Evolutionary conservation across 2,888 invertebrate species (phyloP).

Genomic region (Dermolepida albohirtum): DNA sequence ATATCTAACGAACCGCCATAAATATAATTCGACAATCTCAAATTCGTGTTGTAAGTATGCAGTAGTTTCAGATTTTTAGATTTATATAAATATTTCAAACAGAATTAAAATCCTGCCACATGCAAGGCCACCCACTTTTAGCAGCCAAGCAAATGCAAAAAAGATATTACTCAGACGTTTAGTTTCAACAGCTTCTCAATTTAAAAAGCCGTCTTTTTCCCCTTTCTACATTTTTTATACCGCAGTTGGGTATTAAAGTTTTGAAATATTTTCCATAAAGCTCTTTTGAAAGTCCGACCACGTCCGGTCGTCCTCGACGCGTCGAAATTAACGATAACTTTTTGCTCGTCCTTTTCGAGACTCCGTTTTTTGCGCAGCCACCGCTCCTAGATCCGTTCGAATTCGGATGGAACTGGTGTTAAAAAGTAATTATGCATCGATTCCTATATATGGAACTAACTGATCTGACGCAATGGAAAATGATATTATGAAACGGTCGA

Average conservation of each 20-base stretch:
- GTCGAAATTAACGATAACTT: slow-evolving; percentile 30
- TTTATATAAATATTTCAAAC: slow-evolving; percentile 7
- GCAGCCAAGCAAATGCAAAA: neutral
- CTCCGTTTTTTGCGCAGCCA: slow-evolving; percentile 9
- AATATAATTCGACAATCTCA: too few relatives aligned
- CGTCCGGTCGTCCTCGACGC: slow-evolving; percentile 5
- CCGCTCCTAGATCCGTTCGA: neutral
- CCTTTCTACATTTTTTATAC: slow-evolving; percentile 2
- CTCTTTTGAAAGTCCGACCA: slow-evolving; percentile 12
- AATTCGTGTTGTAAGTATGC: too few relatives aligned
- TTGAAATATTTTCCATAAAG: slow-evolving; percentile 33
- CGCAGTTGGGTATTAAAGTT: slow-evolving; percentile 18
- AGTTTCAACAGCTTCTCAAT: slow-evolving; percentile 23
- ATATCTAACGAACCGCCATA: too few relatives aligned
- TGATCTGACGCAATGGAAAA: slow-evolving; percentile 10
- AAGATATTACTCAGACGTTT: slow-evolving; percentile 5
- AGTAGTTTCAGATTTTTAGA: neutral
- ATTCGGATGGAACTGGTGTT: slow-evolving; percentile 15
- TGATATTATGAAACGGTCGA: slow-evolving; percentile 17
- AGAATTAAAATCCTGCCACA: neutral
- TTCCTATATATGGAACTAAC: slow-evolving; percentile 21
- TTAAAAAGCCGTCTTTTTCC: slow-evolving; percentile 11
- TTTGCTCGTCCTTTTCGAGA: slow-evolving; percentile 23
- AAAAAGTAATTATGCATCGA: slow-evolving; percentile 29
- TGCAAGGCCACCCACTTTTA: neutral